phyloP scores from a whole-genome alignment of 2,888 invertebrate species.

The Pseudanteris insignis region DNA sequence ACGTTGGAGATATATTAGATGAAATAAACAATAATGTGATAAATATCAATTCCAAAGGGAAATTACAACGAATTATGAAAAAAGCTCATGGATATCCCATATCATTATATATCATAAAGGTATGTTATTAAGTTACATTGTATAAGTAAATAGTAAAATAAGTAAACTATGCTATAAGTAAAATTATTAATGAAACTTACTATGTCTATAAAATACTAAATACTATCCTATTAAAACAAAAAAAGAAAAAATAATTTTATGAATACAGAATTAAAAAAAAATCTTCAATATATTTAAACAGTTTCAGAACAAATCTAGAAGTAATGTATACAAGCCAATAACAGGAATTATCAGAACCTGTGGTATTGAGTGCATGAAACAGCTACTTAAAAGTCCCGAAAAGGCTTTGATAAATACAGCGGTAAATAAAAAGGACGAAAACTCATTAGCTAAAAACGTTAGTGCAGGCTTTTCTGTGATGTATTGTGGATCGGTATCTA shows the following conservation, averaged over 20 bases:
- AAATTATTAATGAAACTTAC: no score
- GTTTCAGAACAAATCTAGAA: no score
- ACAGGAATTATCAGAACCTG: conserved; percentile 60
- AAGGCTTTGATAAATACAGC: conserved; percentile 3
- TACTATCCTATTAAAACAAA: no score
- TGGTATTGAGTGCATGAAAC: conserved; percentile 54
- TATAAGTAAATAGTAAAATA: no score
- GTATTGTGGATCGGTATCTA: conserved; percentile 68
- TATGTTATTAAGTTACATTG: conserved; percentile 54
- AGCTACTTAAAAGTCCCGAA: conserved; percentile 48
- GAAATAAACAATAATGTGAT: conserved; percentile 71
- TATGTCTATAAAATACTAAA: no score
- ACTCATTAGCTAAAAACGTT: conserved; percentile 13
- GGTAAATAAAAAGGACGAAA: conserved; percentile 8
- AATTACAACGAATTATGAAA: conserved; percentile 68
- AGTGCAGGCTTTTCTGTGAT: conserved; percentile 66
- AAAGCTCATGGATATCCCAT: conserved; percentile 67
- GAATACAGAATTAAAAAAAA: no score
- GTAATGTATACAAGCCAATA: conserved; percentile 69
- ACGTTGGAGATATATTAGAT: conserved; percentile 73
- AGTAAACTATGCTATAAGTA: no score
- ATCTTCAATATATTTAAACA: no score
- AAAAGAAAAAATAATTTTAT: no score
- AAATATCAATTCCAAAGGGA: conserved; percentile 67
- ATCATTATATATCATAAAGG: conserved; percentile 69